Base-by-base conservation (phyloP, 2,888 invertebrate species). In the Rhogogaster chlorosoma region DNA sequence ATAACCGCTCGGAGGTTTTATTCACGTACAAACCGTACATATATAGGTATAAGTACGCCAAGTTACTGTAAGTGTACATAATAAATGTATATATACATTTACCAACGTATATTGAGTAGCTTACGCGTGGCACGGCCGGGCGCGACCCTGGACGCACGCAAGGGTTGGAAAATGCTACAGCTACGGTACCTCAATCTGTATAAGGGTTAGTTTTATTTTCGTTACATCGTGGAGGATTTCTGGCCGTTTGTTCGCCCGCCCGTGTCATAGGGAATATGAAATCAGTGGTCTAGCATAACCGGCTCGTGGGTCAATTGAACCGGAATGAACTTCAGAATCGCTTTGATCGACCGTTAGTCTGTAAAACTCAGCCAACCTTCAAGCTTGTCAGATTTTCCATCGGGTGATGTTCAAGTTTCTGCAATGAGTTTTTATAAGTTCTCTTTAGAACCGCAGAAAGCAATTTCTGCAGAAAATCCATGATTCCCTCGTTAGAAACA, bases 251-350 rank as follows among this genome's bases (percentile, higher is more conserved):
- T 49, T 70, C 83, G 67, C 45, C 70, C 83, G 83, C 67, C 83
- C 49, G 83, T 67, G 32, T 49, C 83, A 83, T 67, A 83, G 70
- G 83, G 67, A 83, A 83, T 67, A 29, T 83, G 83, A 67, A 83
- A 83, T 83, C 83, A 83, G 83, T 86, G 86, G 86, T 84, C 87
- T 85, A 85, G 71, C 85, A 87, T 87, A 87, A 83, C 29, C 86
- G 87, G 75, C 73, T 86, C 57, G 89, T 88, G 84, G 85, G 38
- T 22, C 67, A 67, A 87, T 86, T 88, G 89, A 87, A 26, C 87
- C 86, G 89, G 89, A 90, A 90, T 90, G 87, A 89, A 89, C 90
- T 90, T 90, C 88, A 85, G 88, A 85, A 88, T 86, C 87, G 87
- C 90, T 90, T 90, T 90, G 90, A 90, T 88, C 89, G 85, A 83